A percentile compares a stretch with the other conserved stretches of the same genome.
phyloP scores from a whole-genome alignment of 2,797 vertebrate genomes.

The Sebastes cheni region DNA sequence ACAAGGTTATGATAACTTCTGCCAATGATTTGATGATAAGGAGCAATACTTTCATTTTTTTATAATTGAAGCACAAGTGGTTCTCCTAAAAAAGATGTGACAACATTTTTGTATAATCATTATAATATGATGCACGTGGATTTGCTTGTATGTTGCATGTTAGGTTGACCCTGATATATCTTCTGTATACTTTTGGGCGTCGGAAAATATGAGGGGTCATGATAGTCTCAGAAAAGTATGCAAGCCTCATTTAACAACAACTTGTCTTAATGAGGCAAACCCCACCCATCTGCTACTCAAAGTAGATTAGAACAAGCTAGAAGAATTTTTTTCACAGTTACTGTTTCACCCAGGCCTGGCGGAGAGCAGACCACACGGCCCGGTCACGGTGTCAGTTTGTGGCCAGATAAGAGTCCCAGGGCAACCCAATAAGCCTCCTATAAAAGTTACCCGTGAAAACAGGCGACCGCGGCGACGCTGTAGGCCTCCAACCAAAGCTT shows the following conservation, averaged over 20 bases:
- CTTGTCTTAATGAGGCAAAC: constrained; percentile 17
- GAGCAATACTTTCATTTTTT: too few species aligned
- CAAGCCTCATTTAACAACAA: constrained; percentile 35
- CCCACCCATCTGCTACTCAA: constrained; percentile 18
- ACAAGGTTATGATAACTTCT: too few species aligned
- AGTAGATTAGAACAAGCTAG: constrained; percentile 20
- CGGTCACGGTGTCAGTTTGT: constrained; percentile 37
- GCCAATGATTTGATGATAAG: too few species aligned
- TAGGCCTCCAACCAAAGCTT: constrained; percentile 19
- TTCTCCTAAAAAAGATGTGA: neutral
- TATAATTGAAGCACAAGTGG: too few species aligned
- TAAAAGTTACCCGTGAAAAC: constrained; percentile 37
- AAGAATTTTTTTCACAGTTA: neutral
- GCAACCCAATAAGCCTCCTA: constrained; percentile 34
- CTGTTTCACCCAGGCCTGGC: neutral
- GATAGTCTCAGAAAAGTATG: constrained; percentile 27
- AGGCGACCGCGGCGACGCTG: constrained; percentile 2
- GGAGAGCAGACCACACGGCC: constrained; percentile 2
- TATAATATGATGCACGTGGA: neutral
- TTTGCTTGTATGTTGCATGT: neutral
- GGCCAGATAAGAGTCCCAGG: constrained; percentile 26
- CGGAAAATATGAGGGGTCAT: constrained; percentile 7
- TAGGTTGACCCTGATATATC: neutral
- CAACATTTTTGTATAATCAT: neutral
- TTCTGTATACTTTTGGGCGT: constrained; percentile 1